phyloP scores from a whole-genome alignment of 37 sponge, comb jelly and placozoan species.

The Corticium candelabrum region DNA sequence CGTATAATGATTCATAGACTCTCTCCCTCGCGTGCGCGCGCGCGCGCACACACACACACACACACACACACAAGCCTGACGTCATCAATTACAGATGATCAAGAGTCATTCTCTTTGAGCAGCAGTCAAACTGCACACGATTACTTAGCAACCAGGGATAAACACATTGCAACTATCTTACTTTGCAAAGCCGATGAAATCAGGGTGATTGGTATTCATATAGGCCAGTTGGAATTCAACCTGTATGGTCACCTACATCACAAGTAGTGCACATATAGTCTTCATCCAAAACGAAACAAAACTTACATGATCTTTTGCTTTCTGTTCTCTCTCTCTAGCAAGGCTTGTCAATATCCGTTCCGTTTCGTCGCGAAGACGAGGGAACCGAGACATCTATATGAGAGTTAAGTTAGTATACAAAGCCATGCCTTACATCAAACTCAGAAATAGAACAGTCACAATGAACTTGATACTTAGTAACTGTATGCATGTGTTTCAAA shows the following conservation, averaged over 20 bases:
- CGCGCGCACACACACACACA: neutral
- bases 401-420: neutral
- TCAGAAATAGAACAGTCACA: no score
- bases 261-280: neutral
- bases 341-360: slow-evolving; percentile 52
- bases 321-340: slow-evolving; percentile 69
- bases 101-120: no score
- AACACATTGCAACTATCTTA: slow-evolving; percentile 15
- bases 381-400: slow-evolving; percentile 72
- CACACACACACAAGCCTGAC: neutral
- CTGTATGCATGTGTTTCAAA: no score
- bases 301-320: slow-evolving; percentile 73
- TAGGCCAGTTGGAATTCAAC: slow-evolving; percentile 84
- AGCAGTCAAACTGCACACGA: no score
- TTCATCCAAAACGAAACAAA: neutral
- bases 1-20: neutral
- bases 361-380: slow-evolving; percentile 74
- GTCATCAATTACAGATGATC: no score
- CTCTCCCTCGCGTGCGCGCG: neutral
- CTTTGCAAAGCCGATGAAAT: slow-evolving; percentile 97
- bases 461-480: no score
- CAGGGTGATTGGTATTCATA: slow-evolving; percentile 99
- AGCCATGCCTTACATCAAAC: no score
- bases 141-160: neutral
- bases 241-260: slow-evolving; percentile 48